Conservation (phyloP, 2,888 invertebrate genomes). For the Cheilosia impressa region DNA sequence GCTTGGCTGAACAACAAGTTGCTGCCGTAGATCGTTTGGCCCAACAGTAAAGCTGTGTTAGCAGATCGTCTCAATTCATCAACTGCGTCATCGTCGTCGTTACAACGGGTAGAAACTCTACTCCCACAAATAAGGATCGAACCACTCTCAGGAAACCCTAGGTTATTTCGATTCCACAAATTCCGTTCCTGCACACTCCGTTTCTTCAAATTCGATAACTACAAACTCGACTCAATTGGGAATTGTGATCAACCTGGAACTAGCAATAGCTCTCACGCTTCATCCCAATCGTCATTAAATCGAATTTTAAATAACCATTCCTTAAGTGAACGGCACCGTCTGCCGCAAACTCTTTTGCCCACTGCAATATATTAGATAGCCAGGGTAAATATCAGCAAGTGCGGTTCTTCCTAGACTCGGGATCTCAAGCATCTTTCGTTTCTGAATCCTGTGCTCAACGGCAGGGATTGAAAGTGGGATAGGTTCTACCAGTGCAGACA, state of each 20-base stretch:
- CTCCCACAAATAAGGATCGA: background rate
- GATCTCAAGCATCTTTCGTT: background rate
- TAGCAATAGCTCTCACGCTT: background rate
- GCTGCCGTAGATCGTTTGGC: too few relatives aligned
- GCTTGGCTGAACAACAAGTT: too few relatives aligned
- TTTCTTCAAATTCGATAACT: too few relatives aligned
- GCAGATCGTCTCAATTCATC: background rate
- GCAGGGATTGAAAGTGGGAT: background rate
- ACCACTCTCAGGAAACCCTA: background rate
- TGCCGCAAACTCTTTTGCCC: too few relatives aligned
- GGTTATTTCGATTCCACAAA: background rate
- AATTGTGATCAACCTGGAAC: too few relatives aligned
- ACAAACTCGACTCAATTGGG: too few relatives aligned
- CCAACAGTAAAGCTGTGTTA: background rate
- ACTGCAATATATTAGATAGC: too few relatives aligned
- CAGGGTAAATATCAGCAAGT: background rate
- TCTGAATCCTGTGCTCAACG: too few relatives aligned
- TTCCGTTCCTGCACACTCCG: background rate
- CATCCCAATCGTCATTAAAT: background rate
- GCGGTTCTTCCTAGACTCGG: background rate
- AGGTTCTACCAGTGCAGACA: too few relatives aligned
- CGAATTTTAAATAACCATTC: conserved; percentile 4
- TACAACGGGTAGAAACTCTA: background rate
- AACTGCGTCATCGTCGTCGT: background rate
- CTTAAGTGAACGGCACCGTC: background rate